Conservation (phyloP, 2,797 vertebrate genomes). For the Falco biarmicus region DNA sequence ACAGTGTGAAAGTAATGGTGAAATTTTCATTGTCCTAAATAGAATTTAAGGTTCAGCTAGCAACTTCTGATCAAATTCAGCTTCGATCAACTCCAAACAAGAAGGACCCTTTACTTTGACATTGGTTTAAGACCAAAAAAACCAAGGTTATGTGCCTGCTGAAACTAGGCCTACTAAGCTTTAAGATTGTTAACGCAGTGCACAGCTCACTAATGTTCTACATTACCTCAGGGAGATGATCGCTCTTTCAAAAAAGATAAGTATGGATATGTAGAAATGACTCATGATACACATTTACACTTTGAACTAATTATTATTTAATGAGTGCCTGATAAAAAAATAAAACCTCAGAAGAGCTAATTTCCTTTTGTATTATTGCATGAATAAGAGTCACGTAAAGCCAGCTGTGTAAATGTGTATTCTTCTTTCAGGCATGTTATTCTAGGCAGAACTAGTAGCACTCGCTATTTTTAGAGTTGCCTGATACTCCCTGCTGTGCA, state of each 20-base stretch:
- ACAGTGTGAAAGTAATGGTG: neutral
- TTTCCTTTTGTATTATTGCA: constrained; percentile 64
- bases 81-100: neutral
- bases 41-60: neutral
- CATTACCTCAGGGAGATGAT: constrained; percentile 5
- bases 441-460: constrained; percentile 37
- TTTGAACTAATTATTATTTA: constrained; percentile 63
- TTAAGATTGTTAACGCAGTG: neutral
- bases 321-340: constrained; percentile 34
- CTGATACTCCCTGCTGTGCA: constrained; percentile 11
- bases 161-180: neutral
- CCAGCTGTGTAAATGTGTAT: constrained; percentile 68
- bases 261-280: neutral
- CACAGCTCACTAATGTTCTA: neutral
- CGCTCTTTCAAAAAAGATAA: constrained; percentile 22
- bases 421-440: constrained; percentile 56
- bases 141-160: neutral
- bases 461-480: constrained; percentile 39
- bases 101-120: neutral
- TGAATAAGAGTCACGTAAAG: constrained; percentile 14
- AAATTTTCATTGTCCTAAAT: neutral
- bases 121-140: neutral
- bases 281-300: constrained; percentile 28
- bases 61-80: neutral
- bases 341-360: constrained; percentile 51